Percentiles rank a stretch among this genome's conserved stretches.
These are phyloP conservation scores for Lepidonotus clava DNA, from an alignment of 2,888 invertebrate genomes.

Conservation along the genomic window DNA sequence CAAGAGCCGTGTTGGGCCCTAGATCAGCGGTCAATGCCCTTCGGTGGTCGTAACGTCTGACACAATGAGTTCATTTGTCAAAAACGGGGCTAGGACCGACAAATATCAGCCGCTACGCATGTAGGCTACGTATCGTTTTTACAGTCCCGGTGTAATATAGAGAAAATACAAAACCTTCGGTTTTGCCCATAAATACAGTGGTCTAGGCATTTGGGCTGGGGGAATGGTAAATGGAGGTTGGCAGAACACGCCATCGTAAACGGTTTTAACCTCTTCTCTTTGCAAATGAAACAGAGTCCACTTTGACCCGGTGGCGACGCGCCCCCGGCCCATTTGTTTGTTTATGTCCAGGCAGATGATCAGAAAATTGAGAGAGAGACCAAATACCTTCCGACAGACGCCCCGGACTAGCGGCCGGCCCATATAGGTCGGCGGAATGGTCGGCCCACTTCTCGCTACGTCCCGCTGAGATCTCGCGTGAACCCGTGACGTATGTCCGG, in stretches of 20 bases:
- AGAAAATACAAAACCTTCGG: too few species aligned
- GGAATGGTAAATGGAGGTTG: neutral
- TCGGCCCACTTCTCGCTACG: conserved; percentile 29
- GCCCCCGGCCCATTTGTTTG: neutral
- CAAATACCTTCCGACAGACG: neutral
- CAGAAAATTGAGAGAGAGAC: conserved; percentile 5
- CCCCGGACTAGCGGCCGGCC: neutral
- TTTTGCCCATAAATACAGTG: too few species aligned
- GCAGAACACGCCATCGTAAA: neutral
- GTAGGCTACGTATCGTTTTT: too few species aligned
- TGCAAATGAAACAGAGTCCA: neutral
- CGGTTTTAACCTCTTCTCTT: neutral
- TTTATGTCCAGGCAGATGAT: conserved; percentile 10
- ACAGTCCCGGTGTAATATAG: too few species aligned
- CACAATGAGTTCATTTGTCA: too few species aligned
- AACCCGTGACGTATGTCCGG: neutral
- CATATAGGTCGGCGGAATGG: neutral
- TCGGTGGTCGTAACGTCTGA: too few species aligned
- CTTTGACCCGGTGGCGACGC: neutral
- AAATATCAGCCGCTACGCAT: too few species aligned
- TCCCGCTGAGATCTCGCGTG: neutral
- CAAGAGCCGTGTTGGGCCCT: too few species aligned
- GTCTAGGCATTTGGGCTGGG: too few species aligned
- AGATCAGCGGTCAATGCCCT: too few species aligned
- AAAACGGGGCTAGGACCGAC: too few species aligned